Conservation (phyloP, 2,113 vertebrate species). For the Catagonus wagneri region DNA sequence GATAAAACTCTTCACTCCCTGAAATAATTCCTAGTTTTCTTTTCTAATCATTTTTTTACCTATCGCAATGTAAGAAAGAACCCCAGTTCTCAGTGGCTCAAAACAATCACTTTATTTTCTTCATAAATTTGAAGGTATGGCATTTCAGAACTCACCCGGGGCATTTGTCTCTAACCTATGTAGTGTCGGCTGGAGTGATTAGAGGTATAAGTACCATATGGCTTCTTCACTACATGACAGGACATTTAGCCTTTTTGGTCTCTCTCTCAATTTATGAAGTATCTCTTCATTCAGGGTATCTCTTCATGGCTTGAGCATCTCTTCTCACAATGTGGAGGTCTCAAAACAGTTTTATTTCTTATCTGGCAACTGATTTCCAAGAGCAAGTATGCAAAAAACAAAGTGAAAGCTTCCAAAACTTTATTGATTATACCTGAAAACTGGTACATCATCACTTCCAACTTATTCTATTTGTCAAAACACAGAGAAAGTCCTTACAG, state of each 20-base stretch:
- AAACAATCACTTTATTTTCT: background rate
- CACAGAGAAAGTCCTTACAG: background rate
- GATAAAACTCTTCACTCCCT: background rate
- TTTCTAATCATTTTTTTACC: background rate
- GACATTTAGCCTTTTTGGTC: fast-evolving
- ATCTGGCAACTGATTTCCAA: background rate
- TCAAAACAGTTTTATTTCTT: background rate
- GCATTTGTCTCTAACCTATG: background rate
- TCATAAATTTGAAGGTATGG: background rate
- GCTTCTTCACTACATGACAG: fast-evolving
- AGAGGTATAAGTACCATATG: fast-evolving
- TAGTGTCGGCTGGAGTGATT: fast-evolving
- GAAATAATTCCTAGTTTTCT: background rate
- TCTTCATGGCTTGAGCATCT: background rate
- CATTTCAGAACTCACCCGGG: background rate
- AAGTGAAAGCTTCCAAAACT: background rate
- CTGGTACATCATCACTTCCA: background rate
- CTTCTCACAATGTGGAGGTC: background rate
- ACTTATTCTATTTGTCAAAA: background rate
- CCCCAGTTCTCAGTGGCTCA: background rate
- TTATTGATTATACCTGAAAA: background rate
- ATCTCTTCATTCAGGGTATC: background rate
- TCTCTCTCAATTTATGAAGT: fast-evolving
- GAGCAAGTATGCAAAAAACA: background rate
- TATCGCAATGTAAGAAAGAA: background rate